Base-by-base conservation (phyloP, 2,888 invertebrate genomes). In the Drosophila paranaensis region DNA sequence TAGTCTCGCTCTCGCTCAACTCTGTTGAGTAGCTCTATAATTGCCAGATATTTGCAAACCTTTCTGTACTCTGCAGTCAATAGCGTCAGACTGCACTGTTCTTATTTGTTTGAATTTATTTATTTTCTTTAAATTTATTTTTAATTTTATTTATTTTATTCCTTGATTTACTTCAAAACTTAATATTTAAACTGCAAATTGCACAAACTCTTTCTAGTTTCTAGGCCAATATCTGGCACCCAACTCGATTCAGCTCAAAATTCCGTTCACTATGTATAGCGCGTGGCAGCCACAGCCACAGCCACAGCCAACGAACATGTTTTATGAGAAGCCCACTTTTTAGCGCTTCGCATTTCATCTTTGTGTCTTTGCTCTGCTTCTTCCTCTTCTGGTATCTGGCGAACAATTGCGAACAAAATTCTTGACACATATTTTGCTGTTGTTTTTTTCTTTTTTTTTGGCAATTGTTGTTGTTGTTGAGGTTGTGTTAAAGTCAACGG, bases 401-500 rank as follows among this genome's bases (percentile, higher is more conserved):
- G 37, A 61, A 72, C 60, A 73, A 79, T 86, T 76, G 72, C 48
- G 51, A 14, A 33, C 30, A 42, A 72, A 79, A 82, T 80, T 82
- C 81, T 64, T 68, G 83, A 69, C 76, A 75, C 86, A 82, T n/a
- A 46, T 46, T 6, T 30, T 46, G 68, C 79, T 68, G 30, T 69
- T 27, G n/a, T n/a, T n/a, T n/a, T n/a, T n/a, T n/a, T n/a, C n/a
- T n/a, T n/a, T n/a, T 68, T 82, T 68, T 30, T 69, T 27, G 61
- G 30, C 51, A 33, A 60, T 42, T 69, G 42, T 60, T 60, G 56
- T 68, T 69, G 46, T 42, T 68, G 43, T 62, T 81, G 83, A 68
- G 83, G 81, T 71, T 63, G 65, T 82, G 83, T 86, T 82, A 82
- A 72, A 79, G 87, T 81, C 81, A 82, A 86, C 83, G 77, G 72